Base-by-base conservation (phyloP, 2,797 vertebrate species). In the Artibeus jamaicensis region DNA sequence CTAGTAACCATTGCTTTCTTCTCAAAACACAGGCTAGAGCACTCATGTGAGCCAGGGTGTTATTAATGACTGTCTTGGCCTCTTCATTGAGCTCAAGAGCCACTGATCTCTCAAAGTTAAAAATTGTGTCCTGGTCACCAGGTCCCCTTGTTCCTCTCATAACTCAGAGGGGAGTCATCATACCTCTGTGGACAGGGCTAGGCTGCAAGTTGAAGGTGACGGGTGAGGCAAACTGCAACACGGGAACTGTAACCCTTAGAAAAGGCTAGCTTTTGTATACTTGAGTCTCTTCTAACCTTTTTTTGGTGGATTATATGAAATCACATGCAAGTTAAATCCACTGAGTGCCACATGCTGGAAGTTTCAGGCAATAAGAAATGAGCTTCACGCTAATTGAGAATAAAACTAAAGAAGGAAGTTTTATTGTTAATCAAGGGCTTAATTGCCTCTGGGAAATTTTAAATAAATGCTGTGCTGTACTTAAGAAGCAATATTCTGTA, bases 361-460 rank as follows among this genome's bases (percentile, higher is more conserved):
- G 97, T 98, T 98, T 97, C 97, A 97, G 98, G 97, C 97, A 97
- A 70, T 92, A 96, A 98, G 96, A 97, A 97, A 96, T 76, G 91
- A 97, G 93, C 96, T 97, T 90, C 53, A 1, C 89, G 86, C 67
- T 98, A 97, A 98, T 96, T 96, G 97, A 22, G 95, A 98, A 95
- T 98, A 97, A 98, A 98, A 98, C 98, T 98, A 97, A 98, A 95
- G 96, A 96, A 97, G 95, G 46, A 91, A 97, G 94, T 98, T 98
- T 97, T 90, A 97, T 97, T 98, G 97, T 98, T 98, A 98, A 98
- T 98, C 98, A 98, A 97, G 96, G 96, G 94, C 98, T 98, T 98
- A 98, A 98, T 98, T 98, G 97, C 98, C 98, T 98, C 97, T 96
- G 98, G 98, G 98, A 98, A 97, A 97, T 98, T 98, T 98, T 98